These are phyloP conservation scores for Chelonia mydas DNA, from an alignment of 2,797 vertebrate genomes.

Conservation along the genomic window DNA sequence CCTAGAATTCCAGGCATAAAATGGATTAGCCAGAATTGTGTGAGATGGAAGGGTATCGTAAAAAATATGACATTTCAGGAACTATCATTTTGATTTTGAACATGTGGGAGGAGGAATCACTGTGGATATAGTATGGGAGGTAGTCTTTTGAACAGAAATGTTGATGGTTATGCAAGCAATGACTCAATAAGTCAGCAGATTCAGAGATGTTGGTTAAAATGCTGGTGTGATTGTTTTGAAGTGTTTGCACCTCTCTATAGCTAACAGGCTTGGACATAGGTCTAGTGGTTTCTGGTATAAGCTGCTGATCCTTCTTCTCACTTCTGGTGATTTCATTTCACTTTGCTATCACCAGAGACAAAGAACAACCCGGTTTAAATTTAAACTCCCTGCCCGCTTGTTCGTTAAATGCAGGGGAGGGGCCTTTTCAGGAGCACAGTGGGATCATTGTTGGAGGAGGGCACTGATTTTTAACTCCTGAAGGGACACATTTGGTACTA, in stretches of 20 bases:
- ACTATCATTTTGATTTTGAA: constrained; percentile 69
- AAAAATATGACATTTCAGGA: constrained; percentile 64
- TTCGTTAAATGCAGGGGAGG: constrained; percentile 17
- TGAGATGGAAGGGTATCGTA: constrained; percentile 34
- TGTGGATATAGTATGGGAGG: constrained; percentile 28
- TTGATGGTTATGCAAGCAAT: constrained; percentile 45
- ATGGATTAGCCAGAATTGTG: constrained; percentile 52
- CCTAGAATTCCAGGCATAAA: constrained; percentile 47
- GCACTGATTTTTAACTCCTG: not conserved
- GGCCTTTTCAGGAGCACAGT: not conserved
- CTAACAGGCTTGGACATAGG: constrained; percentile 14
- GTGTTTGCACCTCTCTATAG: not conserved
- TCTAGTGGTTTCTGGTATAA: not conserved
- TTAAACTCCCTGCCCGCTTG: constrained; percentile 7
- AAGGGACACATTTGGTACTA: not conserved
- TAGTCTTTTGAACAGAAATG: constrained; percentile 66
- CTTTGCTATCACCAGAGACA: not conserved
- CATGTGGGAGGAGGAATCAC: constrained; percentile 36
- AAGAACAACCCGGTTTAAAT: not conserved
- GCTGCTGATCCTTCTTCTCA: constrained; percentile 1
- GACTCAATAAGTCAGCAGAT: not conserved
- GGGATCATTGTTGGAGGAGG: not conserved
- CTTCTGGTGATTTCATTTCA: constrained; percentile 12
- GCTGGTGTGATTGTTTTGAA: constrained; percentile 44
- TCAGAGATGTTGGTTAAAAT: constrained; percentile 46